These are phyloP conservation scores for Pangasius macronema DNA, from an alignment of 2,797 vertebrate genomes.

Conservation along the genomic window DNA sequence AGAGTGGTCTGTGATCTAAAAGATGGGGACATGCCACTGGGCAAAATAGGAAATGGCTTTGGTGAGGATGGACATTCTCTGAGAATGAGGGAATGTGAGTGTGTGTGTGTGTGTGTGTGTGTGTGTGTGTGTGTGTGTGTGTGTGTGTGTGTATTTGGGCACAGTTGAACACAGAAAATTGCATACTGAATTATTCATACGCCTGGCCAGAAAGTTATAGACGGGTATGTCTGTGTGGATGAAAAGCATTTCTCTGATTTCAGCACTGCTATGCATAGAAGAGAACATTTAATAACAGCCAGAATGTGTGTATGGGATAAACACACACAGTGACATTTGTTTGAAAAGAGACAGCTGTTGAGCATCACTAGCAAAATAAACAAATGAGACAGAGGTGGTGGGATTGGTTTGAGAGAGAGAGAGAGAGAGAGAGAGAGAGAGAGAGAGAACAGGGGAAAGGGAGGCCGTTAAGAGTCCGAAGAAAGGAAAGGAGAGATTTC, in stretches of 20 bases:
- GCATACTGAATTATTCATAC: not conserved
- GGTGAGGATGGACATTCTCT: not conserved
- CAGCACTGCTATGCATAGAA: not conserved
- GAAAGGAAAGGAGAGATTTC: conserved; percentile 5
- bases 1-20: not conserved
- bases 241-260: not conserved
- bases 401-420: not conserved
- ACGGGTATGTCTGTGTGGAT: not conserved
- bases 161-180: not conserved
- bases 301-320: not conserved
- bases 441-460: not conserved
- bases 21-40: not conserved
- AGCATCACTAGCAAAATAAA: conserved; percentile 24
- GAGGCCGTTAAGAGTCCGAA: not conserved
- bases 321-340: conserved; percentile 34
- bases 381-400: conserved; percentile 4
- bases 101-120: not conserved
- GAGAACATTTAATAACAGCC: conserved; percentile 12
- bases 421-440: not conserved
- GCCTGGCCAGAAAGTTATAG: not conserved
- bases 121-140: conserved; percentile 1
- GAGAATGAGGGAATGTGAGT: not conserved
- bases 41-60: conserved; percentile 9
- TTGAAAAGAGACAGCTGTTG: conserved; percentile 37
- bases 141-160: not conserved